Evolutionary conservation across 2,797 vertebrate species (phyloP).

Genomic region (Characodon lateralis): DNA sequence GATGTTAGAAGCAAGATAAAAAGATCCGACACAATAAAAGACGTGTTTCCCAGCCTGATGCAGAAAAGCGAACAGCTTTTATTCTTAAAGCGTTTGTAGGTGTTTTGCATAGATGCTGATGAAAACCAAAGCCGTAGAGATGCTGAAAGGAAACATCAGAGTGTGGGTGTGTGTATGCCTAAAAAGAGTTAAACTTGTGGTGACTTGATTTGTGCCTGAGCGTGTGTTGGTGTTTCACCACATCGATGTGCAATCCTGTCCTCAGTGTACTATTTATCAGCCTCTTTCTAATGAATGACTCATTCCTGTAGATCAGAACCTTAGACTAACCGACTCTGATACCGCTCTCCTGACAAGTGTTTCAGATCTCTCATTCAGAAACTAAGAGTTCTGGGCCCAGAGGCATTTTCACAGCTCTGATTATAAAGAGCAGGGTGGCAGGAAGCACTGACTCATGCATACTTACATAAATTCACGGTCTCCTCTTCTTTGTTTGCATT

Average conservation of each 20-base stretch:
- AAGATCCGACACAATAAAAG: neutral
- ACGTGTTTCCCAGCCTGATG: neutral
- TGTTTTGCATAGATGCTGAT: neutral
- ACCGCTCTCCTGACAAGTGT: neutral
- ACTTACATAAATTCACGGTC: neutral
- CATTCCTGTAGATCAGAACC: conserved; percentile 30
- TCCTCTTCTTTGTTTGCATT: neutral
- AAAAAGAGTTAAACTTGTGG: neutral
- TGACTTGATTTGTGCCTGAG: neutral
- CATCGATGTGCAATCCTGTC: neutral
- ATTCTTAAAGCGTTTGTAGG: neutral
- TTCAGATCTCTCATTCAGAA: conserved; percentile 30
- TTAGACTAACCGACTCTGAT: conserved; percentile 28
- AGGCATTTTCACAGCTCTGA: neutral
- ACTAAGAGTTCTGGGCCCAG: neutral
- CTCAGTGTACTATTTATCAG: neutral
- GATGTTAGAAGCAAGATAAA: neutral
- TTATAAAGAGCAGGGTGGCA: neutral
- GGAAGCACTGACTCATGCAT: neutral
- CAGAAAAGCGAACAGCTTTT: neutral
- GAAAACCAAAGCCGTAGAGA: neutral
- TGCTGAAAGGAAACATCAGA: conserved; percentile 25
- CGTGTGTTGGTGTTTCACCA: neutral
- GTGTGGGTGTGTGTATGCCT: neutral
- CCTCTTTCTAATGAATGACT: conserved; percentile 40